Conservation (phyloP, 2,797 vertebrate species). For the Coendou prehensilis region DNA sequence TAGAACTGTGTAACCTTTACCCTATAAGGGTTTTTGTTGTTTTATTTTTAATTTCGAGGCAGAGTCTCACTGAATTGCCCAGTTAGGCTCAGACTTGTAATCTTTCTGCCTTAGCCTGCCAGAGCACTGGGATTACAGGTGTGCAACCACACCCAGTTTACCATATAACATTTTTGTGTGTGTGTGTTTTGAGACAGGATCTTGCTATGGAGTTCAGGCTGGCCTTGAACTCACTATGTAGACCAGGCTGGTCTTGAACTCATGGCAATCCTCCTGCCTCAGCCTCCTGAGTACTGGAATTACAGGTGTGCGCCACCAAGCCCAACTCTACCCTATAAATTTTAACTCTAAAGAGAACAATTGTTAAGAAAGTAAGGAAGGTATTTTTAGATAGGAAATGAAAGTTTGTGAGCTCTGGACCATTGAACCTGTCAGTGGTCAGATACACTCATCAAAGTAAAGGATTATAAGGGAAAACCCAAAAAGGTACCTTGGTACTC, state of each 20-base stretch:
- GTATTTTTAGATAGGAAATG: slow-evolving; percentile 60
- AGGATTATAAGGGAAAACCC: slow-evolving; percentile 19
- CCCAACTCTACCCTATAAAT: not conserved
- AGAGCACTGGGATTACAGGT: not conserved
- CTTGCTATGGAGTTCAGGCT: not conserved
- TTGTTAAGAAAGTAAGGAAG: slow-evolving; percentile 52
- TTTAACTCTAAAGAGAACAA: slow-evolving; percentile 66
- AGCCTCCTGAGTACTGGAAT: not conserved
- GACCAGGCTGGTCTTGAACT: not conserved
- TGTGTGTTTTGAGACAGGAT: not conserved
- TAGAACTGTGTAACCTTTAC: slow-evolving; percentile 51
- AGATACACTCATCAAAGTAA: slow-evolving; percentile 23
- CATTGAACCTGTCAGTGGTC: slow-evolving; percentile 38
- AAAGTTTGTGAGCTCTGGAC: slow-evolving; percentile 36
- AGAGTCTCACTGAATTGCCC: not conserved
- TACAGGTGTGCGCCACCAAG: not conserved
- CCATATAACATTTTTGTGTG: not conserved
- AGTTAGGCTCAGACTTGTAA: not conserved
- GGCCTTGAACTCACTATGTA: not conserved
- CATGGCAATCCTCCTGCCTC: not conserved
- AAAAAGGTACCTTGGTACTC: not conserved
- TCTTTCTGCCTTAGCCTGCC: not conserved
- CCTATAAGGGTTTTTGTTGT: not conserved
- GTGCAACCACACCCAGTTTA: not conserved
- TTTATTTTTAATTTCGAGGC: not conserved